Evolutionary conservation across 2,113 vertebrate species (phyloP).

Genomic region (Candoia aspera): DNA sequence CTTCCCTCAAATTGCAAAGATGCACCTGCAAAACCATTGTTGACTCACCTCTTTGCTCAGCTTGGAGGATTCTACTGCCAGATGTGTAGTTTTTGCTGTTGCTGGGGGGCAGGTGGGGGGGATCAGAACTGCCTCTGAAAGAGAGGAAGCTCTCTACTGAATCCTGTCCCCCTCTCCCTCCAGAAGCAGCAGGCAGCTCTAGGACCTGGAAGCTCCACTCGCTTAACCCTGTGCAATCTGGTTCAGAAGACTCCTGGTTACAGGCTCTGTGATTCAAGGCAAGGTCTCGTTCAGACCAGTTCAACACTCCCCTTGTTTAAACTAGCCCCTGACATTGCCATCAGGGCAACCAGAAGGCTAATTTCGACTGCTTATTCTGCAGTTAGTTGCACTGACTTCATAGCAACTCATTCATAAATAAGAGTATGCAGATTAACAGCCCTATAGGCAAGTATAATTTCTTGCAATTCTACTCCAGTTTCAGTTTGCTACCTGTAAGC

Average conservation of each 20-base stretch:
- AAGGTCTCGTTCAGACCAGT: neutral
- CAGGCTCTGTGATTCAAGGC: neutral
- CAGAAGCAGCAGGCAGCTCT: neutral
- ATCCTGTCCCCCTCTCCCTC: constrained; percentile 8
- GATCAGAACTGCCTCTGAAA: neutral
- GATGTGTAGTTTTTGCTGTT: neutral
- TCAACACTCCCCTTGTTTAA: neutral
- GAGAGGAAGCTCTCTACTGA: constrained; percentile 18
- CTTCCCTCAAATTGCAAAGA: neutral
- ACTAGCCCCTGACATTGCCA: neutral
- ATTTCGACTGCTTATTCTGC: neutral
- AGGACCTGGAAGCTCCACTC: neutral
- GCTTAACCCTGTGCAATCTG: constrained; percentile 14
- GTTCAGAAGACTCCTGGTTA: neutral
- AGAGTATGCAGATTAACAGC: neutral
- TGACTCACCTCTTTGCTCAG: neutral
- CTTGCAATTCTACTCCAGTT: neutral
- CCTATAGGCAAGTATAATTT: neutral
- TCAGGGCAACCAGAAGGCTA: neutral
- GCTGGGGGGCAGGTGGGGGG: neutral
- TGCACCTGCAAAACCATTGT: neutral
- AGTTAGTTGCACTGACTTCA: neutral
- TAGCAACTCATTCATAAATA: neutral
- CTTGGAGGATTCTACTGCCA: neutral
- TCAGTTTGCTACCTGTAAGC: neutral